Conservation (phyloP, 1,140 invertebrate species). For the Daktulosphaira vitifoliae region DNA sequence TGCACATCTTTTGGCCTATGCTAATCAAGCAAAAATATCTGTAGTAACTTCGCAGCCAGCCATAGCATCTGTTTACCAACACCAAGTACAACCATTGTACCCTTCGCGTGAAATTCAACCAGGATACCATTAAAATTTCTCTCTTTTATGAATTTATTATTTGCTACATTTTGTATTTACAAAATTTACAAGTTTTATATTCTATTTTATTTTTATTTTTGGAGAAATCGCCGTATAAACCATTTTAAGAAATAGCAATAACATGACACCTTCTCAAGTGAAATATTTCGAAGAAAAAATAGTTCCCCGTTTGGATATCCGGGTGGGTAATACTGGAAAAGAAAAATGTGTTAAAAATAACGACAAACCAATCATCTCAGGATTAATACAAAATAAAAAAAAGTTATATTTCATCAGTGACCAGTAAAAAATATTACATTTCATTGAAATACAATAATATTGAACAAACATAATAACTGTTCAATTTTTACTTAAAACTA, state of each 20-base stretch:
- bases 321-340: not conserved
- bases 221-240: not conserved
- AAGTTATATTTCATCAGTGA: no score
- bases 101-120: not conserved
- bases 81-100: not conserved
- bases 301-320: not conserved
- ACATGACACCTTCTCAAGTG: not conserved
- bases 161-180: no score
- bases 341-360: not conserved
- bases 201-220: no score
- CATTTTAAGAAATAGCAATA: not conserved
- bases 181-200: no score
- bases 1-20: slow-evolving; percentile 8
- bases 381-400: no score
- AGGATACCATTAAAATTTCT: no score
- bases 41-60: not conserved
- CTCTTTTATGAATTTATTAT: no score
- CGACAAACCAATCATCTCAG: no score
- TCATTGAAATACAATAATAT: no score
- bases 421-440: no score
- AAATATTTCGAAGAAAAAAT: not conserved
- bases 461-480: no score
- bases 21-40: not conserved
- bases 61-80: not conserved
- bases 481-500: no score